These are phyloP conservation scores for Hemithea aestivaria DNA, from an alignment of 2,888 invertebrate species.

Conservation along the genomic window DNA sequence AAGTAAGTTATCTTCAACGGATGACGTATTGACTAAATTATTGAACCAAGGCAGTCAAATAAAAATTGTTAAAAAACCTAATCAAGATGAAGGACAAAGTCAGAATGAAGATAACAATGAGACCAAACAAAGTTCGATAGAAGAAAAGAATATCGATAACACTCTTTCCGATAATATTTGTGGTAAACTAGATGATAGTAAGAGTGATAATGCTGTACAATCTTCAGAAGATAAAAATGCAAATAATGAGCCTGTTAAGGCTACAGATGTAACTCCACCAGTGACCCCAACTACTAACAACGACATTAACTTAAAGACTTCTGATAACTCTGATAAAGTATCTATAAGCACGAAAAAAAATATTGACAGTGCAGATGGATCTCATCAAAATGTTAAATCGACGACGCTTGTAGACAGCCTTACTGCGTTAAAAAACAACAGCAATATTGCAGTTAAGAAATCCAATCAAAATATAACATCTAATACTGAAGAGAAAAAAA, in stretches of 20 bases:
- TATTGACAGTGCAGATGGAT: constrained; percentile 1
- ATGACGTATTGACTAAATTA: constrained; percentile 60
- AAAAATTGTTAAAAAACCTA: constrained; percentile 58
- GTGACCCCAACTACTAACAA: neutral
- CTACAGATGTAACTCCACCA: neutral
- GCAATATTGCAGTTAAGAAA: constrained; percentile 18
- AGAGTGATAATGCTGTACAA: too few relatives aligned
- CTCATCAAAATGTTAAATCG: neutral
- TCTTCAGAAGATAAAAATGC: too few relatives aligned
- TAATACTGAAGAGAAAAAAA: constrained; percentile 1
- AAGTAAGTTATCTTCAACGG: constrained; percentile 39
- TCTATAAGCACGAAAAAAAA: constrained; percentile 13
- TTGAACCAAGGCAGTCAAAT: constrained; percentile 64
- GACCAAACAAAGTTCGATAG: constrained; percentile 14
- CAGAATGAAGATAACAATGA: constrained; percentile 13
- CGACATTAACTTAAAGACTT: neutral
- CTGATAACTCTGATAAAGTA: constrained; percentile 7
- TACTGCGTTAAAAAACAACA: constrained; percentile 16
- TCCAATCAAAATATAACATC: constrained; percentile 6
- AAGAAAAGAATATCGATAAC: constrained; percentile 5
- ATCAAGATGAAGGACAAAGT: constrained; percentile 18
- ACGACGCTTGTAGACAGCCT: constrained; percentile 9
- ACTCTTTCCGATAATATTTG: neutral
- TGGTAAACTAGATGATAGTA: too few relatives aligned
- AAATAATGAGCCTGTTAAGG: constrained; percentile 4